Evolutionary conservation across 2,888 invertebrate genomes (phyloP), one percentile per base, ranked within the genome.

Genomic region (Calameuta pallipes): DNA sequence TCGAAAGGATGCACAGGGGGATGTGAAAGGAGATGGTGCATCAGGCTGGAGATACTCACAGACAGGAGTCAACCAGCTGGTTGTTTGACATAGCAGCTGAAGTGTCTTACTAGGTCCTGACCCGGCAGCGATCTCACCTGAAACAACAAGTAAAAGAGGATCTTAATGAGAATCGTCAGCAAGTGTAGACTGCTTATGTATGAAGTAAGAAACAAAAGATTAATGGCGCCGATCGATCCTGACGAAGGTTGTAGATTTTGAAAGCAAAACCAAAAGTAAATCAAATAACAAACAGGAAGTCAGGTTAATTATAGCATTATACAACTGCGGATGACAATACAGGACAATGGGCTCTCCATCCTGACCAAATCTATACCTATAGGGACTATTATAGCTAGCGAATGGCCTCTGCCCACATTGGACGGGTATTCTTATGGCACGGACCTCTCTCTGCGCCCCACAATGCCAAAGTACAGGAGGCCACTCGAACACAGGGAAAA

Each of bases 21-120:
- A 15, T 71, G 23, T n/a, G n/a, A 71, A 71, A 31, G 71, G 23
- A 23, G 71, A n/a, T 4, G 23, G 33, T 71, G 41, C 41, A 6
- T 41, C 41, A 41, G 15, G 15, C 41, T 41, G 41, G 13, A 56
- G 31, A 88, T 93, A 94, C 94, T 94, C 92, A 94, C 94, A 94
- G 92, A 92, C 94, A 94, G 87, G 94, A 93, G 92, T 94, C 94
- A 92, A 94, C 93, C 90, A 94, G 93, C 92, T 94, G 94, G 92
- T 93, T 94, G 93, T 93, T 93, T 91, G 94, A 93, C 94, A 94
- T 94, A 90, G 91, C 91, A 90, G 90, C 87, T 85, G 86, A 85
- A 87, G 86, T 85, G 86, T 83, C 77, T 84, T 81, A 82, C 82
- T 82, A 77, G 81, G 83, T 85, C 83, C 83, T 84, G 83, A 82